These are phyloP conservation scores for Ariopsis seemanni DNA, from an alignment of 2,113 vertebrate species.

Conservation along the genomic window DNA sequence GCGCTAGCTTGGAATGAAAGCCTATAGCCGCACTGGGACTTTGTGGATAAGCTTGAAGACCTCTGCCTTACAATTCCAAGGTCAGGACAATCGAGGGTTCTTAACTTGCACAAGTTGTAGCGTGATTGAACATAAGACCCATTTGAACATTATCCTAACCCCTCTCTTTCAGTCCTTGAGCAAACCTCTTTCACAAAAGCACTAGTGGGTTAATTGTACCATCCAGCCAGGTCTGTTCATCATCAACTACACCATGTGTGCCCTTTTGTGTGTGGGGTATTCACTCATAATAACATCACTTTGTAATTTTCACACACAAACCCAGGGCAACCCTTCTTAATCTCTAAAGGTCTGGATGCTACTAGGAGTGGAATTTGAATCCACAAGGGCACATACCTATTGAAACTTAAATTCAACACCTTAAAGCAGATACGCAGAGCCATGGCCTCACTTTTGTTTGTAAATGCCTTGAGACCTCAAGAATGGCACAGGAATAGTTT, in stretches of 20 bases:
- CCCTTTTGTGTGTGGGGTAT: too few relatives aligned
- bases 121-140: background rate
- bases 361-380: background rate
- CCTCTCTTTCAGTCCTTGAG: background rate
- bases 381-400: background rate
- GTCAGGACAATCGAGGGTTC: background rate
- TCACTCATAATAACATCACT: background rate
- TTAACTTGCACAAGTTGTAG: background rate
- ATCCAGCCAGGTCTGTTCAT: background rate
- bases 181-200: background rate
- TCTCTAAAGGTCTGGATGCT: background rate
- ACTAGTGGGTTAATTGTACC: background rate
- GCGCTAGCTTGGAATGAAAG: background rate
- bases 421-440: too few relatives aligned
- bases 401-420: background rate
- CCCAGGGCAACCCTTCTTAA: background rate
- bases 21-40: background rate
- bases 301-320: background rate
- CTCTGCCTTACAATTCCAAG: background rate
- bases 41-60: background rate
- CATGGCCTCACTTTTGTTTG: too few relatives aligned
- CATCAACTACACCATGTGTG: background rate
- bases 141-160: background rate
- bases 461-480: too few relatives aligned
- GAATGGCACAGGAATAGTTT: too few relatives aligned